phyloP scores from a whole-genome alignment of 2,888 invertebrate genomes.

The Muscina levida region DNA sequence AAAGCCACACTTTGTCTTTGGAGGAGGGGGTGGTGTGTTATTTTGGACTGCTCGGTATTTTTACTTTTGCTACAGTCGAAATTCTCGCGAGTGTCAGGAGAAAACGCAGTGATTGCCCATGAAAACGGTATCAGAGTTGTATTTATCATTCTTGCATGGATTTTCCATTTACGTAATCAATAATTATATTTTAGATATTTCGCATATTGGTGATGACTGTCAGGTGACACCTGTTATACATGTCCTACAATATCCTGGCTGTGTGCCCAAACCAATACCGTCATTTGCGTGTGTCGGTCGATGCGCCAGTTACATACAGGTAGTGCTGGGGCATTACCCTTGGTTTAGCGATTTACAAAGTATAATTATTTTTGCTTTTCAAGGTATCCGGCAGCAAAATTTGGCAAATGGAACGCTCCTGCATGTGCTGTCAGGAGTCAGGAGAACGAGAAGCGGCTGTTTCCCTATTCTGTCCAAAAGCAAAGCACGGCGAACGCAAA shows the following conservation, averaged over 20 bases:
- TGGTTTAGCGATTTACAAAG: not conserved
- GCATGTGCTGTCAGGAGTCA: constrained; percentile 97
- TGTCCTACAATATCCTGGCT: constrained; percentile 93
- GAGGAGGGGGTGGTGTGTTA: not conserved
- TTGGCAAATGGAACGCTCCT: constrained; percentile 97
- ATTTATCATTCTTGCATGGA: too few species aligned
- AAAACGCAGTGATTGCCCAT: constrained; percentile 67
- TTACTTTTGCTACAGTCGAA: constrained; percentile 21
- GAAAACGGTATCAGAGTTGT: constrained; percentile 75
- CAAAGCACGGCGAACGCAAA: constrained; percentile 91
- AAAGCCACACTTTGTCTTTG: not conserved
- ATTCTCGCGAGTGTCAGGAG: constrained; percentile 44
- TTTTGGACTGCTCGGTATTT: not conserved
- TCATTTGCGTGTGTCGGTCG: constrained; percentile 95
- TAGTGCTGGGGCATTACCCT: too few species aligned
- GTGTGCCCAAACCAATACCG: constrained; percentile 94
- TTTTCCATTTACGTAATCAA: not conserved
- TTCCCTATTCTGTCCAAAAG: constrained; percentile 93
- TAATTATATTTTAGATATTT: constrained; percentile 71
- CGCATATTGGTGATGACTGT: constrained; percentile 86
- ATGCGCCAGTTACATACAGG: constrained; percentile 95
- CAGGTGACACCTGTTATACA: constrained; percentile 95
- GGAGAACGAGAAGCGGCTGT: constrained; percentile 95
- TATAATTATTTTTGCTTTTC: too few species aligned
- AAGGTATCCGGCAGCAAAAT: constrained; percentile 96